Evolutionary conservation across 2,113 vertebrate species (phyloP), one percentile per base, ranked within the genome.

Genomic region (Microcebus griseorufus): DNA sequence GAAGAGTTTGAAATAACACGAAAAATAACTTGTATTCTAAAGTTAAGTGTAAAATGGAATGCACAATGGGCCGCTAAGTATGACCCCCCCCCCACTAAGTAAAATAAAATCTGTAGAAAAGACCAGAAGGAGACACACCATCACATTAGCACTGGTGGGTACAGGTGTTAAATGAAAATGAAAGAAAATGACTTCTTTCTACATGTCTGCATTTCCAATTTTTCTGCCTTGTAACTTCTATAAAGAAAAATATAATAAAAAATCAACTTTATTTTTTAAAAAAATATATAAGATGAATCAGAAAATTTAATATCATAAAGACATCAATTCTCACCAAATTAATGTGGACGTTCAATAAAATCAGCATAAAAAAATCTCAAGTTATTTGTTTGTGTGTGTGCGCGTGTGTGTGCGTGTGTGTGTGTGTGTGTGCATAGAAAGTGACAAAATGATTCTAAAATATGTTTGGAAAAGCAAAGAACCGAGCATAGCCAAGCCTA

Each of bases 231-330:
- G 51, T 81, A 17, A 69, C 17, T 60, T 83, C 39, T 60, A 5
- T 10, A 25, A 83, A 87, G 16, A 65, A 95, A 95, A 93, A 78
- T 60, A 67, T 18, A 55, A 64, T 64, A 27, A 64, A 64, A 88
- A 80, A 88, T 79, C 48, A 67, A 79, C 22, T 72, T 90, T 51
- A 37, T 64, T 93, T 87, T 82, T 92, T 75, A 4, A 91, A 93
- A 83, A 39, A 55, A 88, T 76, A 84, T 32, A 58, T 39, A 90
- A 90, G 39, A 64, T 51, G 7, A 20, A 25, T 81, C 72, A 88
- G 60, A 95, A 85, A 14, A 81, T 64, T 79, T 27, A 27, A 1
- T 58, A 18, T 48, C 73, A 89, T 80, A 70, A 76, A 39, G 25
- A 67, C 4, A 10, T 51, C n/a, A 53, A 37, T 53, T 62, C 82